Percentiles rank a stretch among this genome's conserved stretches.
phyloP scores from a whole-genome alignment of 2,888 invertebrate genomes.

The Patella ulyssiponensis region DNA sequence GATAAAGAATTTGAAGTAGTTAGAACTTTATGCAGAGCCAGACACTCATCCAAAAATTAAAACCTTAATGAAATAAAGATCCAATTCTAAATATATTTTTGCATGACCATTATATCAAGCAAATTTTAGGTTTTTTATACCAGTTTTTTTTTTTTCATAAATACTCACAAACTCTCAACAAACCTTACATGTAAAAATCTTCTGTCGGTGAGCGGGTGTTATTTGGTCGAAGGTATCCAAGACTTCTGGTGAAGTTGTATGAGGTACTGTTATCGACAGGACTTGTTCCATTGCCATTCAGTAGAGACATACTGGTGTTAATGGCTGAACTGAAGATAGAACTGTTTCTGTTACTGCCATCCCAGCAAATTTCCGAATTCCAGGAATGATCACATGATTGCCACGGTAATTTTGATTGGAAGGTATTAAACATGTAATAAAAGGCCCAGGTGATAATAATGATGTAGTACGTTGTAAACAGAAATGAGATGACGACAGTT shows the following conservation, averaged over 20 bases:
- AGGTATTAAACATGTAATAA: constrained; percentile 93
- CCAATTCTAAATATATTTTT: too few relatives aligned
- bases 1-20: too few relatives aligned
- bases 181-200: constrained; percentile 89
- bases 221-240: constrained; percentile 75
- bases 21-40: too few relatives aligned
- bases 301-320: too few relatives aligned
- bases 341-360: constrained; percentile 58
- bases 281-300: background rate
- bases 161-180: too few relatives aligned
- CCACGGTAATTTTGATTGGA: constrained; percentile 89
- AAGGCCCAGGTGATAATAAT: constrained; percentile 95
- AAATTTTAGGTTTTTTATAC: too few relatives aligned
- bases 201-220: constrained; percentile 88
- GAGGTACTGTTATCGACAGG: background rate
- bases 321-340: background rate
- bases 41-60: too few relatives aligned
- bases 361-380: constrained; percentile 90
- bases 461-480: constrained; percentile 96
- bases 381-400: constrained; percentile 86
- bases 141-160: too few relatives aligned
- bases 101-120: too few relatives aligned
- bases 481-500: constrained; percentile 93
- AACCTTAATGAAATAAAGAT: too few relatives aligned
- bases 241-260: constrained; percentile 30